Evolutionary conservation across 2,888 invertebrate species (phyloP), one percentile per base, ranked within the genome.

Genomic region (Crematogaster levior): DNA sequence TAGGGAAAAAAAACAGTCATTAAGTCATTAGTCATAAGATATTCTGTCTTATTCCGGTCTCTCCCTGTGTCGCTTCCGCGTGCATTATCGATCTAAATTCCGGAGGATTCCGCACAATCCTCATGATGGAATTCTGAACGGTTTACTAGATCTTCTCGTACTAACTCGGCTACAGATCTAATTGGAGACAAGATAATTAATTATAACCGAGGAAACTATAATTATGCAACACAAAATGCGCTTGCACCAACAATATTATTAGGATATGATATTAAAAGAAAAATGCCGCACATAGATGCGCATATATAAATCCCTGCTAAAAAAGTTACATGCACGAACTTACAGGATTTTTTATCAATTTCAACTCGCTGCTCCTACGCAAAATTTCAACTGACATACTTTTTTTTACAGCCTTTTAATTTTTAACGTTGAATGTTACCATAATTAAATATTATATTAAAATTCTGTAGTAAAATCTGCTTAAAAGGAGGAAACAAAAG

Each of bases 61-160:
- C 27, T 9, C 34, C 3, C 24, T 24, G 21, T 24, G 18, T 56
- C 40, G 53, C 53, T 43, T 40, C 53, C 53, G 10, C 18, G 24
- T 73, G 43, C 77, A 73, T 72, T 56, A 79, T 79, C 77, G 77
- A 79, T 73, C 56, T 73, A 43, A 43, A 79, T 72, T 53, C 43
- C 53, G 24, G 12, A 24, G 77, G 43, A 79, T 79, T 79, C 77
- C 77, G 21, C 73, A 56, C 72, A 37, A 77, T 53, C 75, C 77
- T 73, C 43, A 56, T 56, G 43, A 77, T 34, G 56, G 56, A 73
- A 73, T 73, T 72, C 73, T 18, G 74, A 43, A 56, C 21, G 56
- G 74, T 79, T 79, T 40, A 27, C 43, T 72, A 56, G 21, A 56
- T 79, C 30, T 56, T 30, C 21, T 24, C 30, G 27, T 40, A 37